These are phyloP conservation scores for Rhagonycha fulva DNA, from an alignment of 2,888 invertebrate genomes.

Conservation along the genomic window DNA sequence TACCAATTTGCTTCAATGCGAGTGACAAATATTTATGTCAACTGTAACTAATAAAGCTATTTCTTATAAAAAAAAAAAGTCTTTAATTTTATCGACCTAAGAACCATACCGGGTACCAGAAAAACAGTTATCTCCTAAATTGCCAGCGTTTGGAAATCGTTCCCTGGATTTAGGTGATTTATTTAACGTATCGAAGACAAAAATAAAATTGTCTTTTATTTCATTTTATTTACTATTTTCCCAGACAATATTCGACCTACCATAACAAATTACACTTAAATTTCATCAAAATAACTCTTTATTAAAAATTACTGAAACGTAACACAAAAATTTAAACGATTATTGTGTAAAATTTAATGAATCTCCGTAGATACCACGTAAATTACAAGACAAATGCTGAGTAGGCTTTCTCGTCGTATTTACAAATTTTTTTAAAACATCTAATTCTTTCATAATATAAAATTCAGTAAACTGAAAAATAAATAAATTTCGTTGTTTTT, in stretches of 20 bases:
- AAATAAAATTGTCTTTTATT: background rate
- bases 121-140: background rate
- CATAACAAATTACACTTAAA: background rate
- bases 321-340: no score
- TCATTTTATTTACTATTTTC: background rate
- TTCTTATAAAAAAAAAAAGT: constrained; percentile 42
- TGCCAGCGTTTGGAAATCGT: background rate
- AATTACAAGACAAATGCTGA: no score
- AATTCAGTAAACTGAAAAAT: background rate
- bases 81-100: background rate
- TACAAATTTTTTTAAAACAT: background rate
- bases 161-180: background rate
- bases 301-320: no score
- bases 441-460: background rate
- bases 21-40: constrained; percentile 43
- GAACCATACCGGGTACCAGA: background rate
- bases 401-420: no score
- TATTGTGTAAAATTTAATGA: no score
- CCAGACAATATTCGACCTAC: background rate
- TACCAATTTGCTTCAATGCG: constrained; percentile 39
- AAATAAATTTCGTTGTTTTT: background rate
- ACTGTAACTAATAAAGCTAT: constrained; percentile 51
- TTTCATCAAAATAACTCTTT: no score
- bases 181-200: background rate
- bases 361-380: no score